Percentiles rank a stretch among this genome's conserved stretches.
Evolutionary conservation across 2,113 vertebrate species (phyloP).

Genomic region (Cryptotis parvus): DNA sequence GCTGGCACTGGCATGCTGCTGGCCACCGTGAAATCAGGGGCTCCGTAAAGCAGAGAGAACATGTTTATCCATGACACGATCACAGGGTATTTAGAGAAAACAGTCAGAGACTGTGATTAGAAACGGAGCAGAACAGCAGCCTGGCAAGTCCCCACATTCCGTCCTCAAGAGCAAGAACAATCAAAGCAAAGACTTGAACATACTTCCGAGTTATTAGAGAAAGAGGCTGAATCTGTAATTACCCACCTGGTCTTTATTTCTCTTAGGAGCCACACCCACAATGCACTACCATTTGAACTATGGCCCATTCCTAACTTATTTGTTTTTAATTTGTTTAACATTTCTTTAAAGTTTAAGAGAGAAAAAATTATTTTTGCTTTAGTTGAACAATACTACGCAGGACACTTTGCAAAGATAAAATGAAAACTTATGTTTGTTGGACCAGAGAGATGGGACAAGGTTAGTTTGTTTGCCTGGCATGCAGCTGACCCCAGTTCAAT

Average conservation of each 20-base stretch:
- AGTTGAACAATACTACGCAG: not conserved
- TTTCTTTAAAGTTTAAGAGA: not conserved
- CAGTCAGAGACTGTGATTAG: conserved; percentile 63
- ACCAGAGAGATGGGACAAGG: no score
- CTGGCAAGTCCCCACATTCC: conserved; percentile 50
- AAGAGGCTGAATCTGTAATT: no score
- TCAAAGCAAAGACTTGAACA: not conserved
- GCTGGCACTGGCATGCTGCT: conserved; percentile 77
- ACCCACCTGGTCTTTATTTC: no score
- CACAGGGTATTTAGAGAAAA: conserved; percentile 78
- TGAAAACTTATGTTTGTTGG: not conserved
- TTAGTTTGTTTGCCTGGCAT: no score
- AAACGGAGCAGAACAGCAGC: conserved; percentile 31
- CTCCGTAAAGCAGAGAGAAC: conserved; percentile 83
- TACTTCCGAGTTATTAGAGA: no score
- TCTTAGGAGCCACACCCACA: no score
- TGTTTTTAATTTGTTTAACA: conserved; percentile 52
- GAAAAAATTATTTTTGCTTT: not conserved
- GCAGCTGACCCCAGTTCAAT: no score
- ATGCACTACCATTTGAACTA: no score
- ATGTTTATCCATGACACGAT: conserved; percentile 73
- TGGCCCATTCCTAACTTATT: not conserved
- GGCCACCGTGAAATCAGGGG: conserved; percentile 82
- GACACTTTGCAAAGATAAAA: not conserved
- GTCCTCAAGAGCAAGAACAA: not conserved